A percentile compares a stretch with the other conserved stretches of the same genome.
These are phyloP conservation scores for Pogonocherus hispidulus DNA, from an alignment of 2,888 invertebrate species.

Conservation along the genomic window DNA sequence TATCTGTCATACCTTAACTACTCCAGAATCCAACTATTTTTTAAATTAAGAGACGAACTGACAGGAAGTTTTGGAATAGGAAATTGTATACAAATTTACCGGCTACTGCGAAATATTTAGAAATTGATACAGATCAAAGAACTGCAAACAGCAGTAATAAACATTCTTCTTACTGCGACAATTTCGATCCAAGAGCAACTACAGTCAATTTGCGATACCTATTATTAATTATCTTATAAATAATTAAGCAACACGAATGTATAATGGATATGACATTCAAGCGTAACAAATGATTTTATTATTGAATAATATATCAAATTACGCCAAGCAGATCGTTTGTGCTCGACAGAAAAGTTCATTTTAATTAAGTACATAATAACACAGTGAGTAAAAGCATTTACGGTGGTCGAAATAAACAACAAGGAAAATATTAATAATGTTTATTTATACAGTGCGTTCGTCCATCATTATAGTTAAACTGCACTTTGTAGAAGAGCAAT, in stretches of 20 bases:
- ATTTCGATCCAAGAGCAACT: background rate
- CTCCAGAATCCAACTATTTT: too few species aligned
- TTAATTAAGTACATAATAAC: background rate
- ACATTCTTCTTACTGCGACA: background rate
- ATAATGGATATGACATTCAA: conserved; percentile 8
- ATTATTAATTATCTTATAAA: background rate
- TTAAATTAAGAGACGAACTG: too few species aligned
- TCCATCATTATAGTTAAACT: background rate
- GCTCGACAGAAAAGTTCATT: too few species aligned
- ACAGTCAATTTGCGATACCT: background rate
- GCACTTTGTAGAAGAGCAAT: background rate
- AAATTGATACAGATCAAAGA: too few species aligned
- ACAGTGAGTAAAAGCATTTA: background rate
- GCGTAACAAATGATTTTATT: conserved; percentile 22
- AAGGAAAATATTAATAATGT: background rate
- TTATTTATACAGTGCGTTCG: too few species aligned
- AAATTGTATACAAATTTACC: too few species aligned
- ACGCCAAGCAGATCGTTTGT: background rate
- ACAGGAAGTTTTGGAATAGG: too few species aligned
- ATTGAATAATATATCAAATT: conserved; percentile 20
- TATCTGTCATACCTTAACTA: too few species aligned
- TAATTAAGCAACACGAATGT: conserved; percentile 8
- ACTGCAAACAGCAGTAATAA: too few species aligned
- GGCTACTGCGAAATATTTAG: too few species aligned
- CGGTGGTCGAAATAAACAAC: background rate